Evolutionary conservation across 2,888 invertebrate species (phyloP), one percentile per base, ranked within the genome.

Genomic region (Alloscopus bannaensis): DNA sequence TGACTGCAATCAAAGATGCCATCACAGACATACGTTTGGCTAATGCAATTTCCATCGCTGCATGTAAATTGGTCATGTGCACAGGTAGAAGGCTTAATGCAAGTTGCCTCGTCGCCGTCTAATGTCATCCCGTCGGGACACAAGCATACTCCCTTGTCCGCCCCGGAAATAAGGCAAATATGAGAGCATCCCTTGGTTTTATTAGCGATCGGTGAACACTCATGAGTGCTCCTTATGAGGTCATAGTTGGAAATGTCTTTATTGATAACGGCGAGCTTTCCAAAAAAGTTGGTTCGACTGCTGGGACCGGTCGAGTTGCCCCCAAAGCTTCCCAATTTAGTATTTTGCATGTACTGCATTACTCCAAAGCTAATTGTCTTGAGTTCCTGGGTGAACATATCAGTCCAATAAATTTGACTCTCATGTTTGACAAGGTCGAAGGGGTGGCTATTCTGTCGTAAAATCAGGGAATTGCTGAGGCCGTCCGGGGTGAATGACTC

Each of bases 51-150:
- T 0, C 93, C 93, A 81, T 91, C 91, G 26, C 88, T 88, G 87
- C 95, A 95, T 80, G 91, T 91, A 42, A 84, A 86, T 87, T 89
- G 88, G 0, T 89, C 89, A 0, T 87, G 86, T 0, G 20, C n/a
- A 66, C 79, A 79, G 8, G 66, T 72, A 3, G 73, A 75, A 1
- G 70, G 36, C 50, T 52, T 65, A 0, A 79, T 36, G 26, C 81
- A 89, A 0, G 87, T 87, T 20, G 82, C 84, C 11, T 81, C 84
- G 75, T 88, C 87, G 0, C 73, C 66, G 13, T 84, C 78, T 0
- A 89, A 81, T 8, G 79, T 70, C 72, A 87, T 87, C 0, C 88
- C 88, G 8, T 87, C 87, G 0, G 88, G 88, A 85, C 89, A 89
- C 2, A 86, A 81, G 70, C 88, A 88, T 4, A 81, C 80, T 4